phyloP scores from a whole-genome alignment of 2,113 vertebrate genomes.

The Perccottus glenii region DNA sequence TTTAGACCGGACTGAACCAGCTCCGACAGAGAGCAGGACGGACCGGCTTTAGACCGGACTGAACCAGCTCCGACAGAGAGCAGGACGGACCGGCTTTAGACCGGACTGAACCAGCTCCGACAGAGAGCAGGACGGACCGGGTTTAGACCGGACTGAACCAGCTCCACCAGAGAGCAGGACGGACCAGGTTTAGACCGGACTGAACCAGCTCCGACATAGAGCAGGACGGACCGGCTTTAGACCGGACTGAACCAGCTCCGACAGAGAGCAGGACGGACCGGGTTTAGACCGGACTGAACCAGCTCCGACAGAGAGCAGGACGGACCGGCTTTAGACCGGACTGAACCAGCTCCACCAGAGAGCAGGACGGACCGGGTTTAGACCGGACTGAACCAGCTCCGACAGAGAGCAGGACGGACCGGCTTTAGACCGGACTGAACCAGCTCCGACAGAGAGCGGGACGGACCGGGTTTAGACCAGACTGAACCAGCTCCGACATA shows the following conservation, averaged over 20 bases:
- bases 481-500: background rate
- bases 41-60: slow-evolving; percentile 6
- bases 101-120: slow-evolving; percentile 88
- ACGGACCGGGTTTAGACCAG: slow-evolving; percentile 12
- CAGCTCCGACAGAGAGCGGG: slow-evolving; percentile 80
- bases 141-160: slow-evolving; percentile 1
- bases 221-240: slow-evolving; percentile 1
- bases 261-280: background rate
- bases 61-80: background rate
- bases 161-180: background rate
- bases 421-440: too few species aligned
- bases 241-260: background rate
- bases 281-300: too few species aligned
- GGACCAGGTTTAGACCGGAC: slow-evolving; percentile 7
- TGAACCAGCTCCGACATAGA: background rate
- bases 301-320: slow-evolving; percentile 81
- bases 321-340: slow-evolving; percentile 11
- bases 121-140: too few species aligned
- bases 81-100: background rate
- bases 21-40: background rate
- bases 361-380: background rate
- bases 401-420: background rate
- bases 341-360: background rate
- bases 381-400: background rate
- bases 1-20: slow-evolving; percentile 1